phyloP scores from a whole-genome alignment of 2,797 vertebrate genomes.

The Malacoraja senta region DNA sequence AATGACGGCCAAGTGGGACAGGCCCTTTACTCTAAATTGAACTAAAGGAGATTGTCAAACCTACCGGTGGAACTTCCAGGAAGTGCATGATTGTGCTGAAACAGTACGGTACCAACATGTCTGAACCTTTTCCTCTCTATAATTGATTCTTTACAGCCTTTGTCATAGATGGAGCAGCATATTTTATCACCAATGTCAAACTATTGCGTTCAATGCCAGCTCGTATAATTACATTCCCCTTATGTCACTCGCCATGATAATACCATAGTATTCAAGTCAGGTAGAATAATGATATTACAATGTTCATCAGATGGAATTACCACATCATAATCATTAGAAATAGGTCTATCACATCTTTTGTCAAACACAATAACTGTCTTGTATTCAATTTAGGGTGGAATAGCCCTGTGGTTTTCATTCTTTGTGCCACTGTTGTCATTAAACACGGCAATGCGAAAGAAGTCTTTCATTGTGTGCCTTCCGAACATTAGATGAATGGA shows the following conservation, averaged over 20 bases:
- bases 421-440: background rate
- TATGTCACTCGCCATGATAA: background rate
- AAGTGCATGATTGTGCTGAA: fast-evolving
- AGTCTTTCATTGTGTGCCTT: background rate
- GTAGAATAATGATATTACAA: conserved; percentile 14
- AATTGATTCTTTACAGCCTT: background rate
- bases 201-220: background rate
- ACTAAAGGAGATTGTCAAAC: background rate
- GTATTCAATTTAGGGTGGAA: background rate
- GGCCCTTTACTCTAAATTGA: no score
- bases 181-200: background rate
- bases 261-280: background rate
- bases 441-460: background rate
- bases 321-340: background rate
- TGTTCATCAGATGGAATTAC: background rate
- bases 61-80: background rate
- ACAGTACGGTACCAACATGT: background rate
- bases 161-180: background rate
- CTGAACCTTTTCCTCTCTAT: background rate
- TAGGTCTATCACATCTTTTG: conserved; percentile 11
- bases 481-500: background rate
- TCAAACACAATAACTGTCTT: background rate
- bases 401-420: background rate
- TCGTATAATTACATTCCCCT: background rate
- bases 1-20: no score